Evolutionary conservation across 2,113 vertebrate species (phyloP), one percentile per base, ranked within the genome.

Genomic region (Marmota monax): DNA sequence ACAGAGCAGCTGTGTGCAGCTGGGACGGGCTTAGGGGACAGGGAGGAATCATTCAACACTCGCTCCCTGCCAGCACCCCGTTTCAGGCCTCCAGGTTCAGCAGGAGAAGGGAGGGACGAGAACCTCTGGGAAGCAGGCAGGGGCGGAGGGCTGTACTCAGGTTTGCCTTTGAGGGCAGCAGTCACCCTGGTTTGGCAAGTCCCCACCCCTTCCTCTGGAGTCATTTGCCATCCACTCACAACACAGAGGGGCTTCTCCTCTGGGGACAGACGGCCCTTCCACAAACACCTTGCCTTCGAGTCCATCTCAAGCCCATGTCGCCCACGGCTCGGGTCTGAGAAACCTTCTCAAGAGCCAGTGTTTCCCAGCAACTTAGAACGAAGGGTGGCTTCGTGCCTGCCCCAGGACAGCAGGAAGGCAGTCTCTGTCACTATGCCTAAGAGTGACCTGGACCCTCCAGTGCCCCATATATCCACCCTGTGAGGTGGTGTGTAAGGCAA

Each of bases 301-400:
- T 32, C 5, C 2, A 32, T n/a, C 74, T 76, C 79, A 58, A 32
- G 45, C 45, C 45, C 45, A 45, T 9, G 45, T 9, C 45, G 45
- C 45, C 76, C 48, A 67, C 74, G n/a, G 88, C 48, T 23, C 53
- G 72, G 34, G 42, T 89, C 93, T 58, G 63, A 77, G 67, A 95
- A 51, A 58, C 12, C 23, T 88, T 69, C 34, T 77, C 34, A 89
- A 94, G 67, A 83, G 63, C 12, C 13, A 34, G 34, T 22, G 13
- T 25, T 56, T 39, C 0, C 23, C 16, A 32, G 76, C 45, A 77
- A 37, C 25, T 61, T 48, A 53, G 84, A 92, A 84, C 45, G 27
- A 13, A 56, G 18, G 3, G 16, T 16, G 5, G 23, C 22, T 69
- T 10, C 2, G 1, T 17, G 48, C 20, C 25, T 0, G 16, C 23